phyloP scores from a whole-genome alignment of 2,113 vertebrate genomes.

The Macroglossus sobrinus region DNA sequence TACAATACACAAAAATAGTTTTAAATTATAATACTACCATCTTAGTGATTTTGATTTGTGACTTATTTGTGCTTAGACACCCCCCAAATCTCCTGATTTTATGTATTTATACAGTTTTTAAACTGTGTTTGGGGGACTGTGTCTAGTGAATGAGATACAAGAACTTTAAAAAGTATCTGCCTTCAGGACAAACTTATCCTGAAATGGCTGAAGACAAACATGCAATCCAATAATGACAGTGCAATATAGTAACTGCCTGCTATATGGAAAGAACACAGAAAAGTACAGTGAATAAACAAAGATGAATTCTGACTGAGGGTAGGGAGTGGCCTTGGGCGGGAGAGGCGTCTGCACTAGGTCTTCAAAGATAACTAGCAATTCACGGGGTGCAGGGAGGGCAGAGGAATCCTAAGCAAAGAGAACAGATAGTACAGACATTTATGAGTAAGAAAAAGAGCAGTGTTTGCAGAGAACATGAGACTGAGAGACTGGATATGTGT shows the following conservation, averaged over 20 bases:
- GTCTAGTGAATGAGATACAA: not conserved
- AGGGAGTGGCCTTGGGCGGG: fast-evolving
- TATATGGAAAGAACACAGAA: fast-evolving
- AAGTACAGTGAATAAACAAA: not conserved
- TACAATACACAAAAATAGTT: not conserved
- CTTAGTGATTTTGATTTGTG: not conserved
- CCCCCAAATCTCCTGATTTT: not conserved
- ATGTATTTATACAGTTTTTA: not conserved
- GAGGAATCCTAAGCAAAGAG: not conserved
- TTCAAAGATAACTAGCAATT: not conserved
- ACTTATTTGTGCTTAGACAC: not conserved
- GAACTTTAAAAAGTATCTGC: not conserved
- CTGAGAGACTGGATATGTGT: not conserved
- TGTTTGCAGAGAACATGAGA: not conserved
- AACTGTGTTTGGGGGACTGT: not conserved
- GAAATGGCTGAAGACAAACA: not conserved
- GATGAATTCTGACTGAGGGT: too few relatives aligned
- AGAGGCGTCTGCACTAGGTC: not conserved
- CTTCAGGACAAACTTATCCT: not conserved
- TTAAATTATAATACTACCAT: not conserved
- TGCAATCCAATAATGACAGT: not conserved
- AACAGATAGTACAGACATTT: not conserved
- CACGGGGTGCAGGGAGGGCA: not conserved
- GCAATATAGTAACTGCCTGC: too few relatives aligned
- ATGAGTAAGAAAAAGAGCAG: not conserved